Conservation (phyloP, 1,140 invertebrate species). For the Ips typographus region DNA sequence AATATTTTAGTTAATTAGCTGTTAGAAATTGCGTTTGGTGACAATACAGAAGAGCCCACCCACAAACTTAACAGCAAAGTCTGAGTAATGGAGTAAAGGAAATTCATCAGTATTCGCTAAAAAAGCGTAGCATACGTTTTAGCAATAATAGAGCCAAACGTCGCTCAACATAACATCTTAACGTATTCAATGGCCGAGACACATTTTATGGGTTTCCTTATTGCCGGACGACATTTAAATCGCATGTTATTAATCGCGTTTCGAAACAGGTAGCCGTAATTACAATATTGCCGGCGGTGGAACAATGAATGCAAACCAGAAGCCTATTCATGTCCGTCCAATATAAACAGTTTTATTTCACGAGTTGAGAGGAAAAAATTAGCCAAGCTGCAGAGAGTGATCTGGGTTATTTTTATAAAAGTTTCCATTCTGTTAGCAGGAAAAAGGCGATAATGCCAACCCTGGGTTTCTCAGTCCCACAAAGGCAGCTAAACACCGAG, state of each 20-base stretch:
- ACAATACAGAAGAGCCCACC: no score
- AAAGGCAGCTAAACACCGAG: constrained; percentile 19
- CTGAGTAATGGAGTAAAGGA: no score
- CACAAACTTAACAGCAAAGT: no score
- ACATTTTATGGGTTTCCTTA: constrained; percentile 24
- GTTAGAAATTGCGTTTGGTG: no score
- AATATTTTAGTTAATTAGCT: no score
- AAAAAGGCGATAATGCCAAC: background rate
- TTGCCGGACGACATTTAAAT: constrained; percentile 29
- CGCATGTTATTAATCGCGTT: constrained; percentile 30
- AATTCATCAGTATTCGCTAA: no score
- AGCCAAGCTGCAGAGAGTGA: background rate
- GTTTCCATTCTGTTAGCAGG: background rate
- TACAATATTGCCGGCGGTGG: constrained; percentile 23
- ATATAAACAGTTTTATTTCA: constrained; percentile 31
- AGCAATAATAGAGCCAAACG: background rate
- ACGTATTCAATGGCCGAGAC: background rate
- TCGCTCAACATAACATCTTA: background rate
- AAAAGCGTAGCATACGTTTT: background rate
- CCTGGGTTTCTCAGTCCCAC: constrained; percentile 11
- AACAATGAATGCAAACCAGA: constrained; percentile 24
- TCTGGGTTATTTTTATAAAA: background rate
- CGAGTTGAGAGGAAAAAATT: background rate
- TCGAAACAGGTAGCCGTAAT: constrained; percentile 29
- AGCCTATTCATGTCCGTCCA: constrained; percentile 27